These are phyloP conservation scores for Cyprinus carpio DNA, from an alignment of 2,113 vertebrate species.

Conservation along the genomic window DNA sequence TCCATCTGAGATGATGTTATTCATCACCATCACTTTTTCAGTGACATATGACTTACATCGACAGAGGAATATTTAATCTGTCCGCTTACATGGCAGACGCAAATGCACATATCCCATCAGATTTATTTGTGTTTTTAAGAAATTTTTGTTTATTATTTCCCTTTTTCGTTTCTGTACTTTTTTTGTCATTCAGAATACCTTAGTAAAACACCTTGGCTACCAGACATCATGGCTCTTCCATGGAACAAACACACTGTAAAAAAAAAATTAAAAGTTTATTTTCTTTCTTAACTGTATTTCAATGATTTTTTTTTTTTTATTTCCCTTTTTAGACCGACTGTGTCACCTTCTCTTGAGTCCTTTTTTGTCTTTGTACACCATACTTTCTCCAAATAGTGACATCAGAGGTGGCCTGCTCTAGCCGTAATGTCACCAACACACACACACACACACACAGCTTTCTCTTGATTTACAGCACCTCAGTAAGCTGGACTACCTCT, in stretches of 20 bases:
- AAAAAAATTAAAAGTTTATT: background rate
- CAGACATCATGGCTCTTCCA: background rate
- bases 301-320: slow-evolving; percentile 35
- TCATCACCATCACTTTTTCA: too few species aligned
- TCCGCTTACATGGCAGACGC: too few species aligned
- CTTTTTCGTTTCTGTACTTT: background rate
- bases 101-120: too few species aligned
- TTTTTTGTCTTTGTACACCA: slow-evolving; percentile 23
- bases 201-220: background rate
- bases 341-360: background rate
- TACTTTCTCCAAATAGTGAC: slow-evolving; percentile 57
- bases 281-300: background rate
- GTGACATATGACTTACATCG: too few species aligned
- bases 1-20: too few species aligned
- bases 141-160: background rate
- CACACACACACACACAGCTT: slow-evolving; percentile 50
- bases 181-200: background rate
- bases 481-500: background rate
- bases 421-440: slow-evolving; percentile 64
- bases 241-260: background rate
- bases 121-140: too few species aligned
- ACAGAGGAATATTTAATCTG: too few species aligned
- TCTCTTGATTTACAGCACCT: slow-evolving; percentile 72
- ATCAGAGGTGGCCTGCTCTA: slow-evolving; percentile 56
- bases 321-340: background rate